Evolutionary conservation across 64 coral and sea anemone genomes (phyloP).

Genomic region (Porites australiensis): DNA sequence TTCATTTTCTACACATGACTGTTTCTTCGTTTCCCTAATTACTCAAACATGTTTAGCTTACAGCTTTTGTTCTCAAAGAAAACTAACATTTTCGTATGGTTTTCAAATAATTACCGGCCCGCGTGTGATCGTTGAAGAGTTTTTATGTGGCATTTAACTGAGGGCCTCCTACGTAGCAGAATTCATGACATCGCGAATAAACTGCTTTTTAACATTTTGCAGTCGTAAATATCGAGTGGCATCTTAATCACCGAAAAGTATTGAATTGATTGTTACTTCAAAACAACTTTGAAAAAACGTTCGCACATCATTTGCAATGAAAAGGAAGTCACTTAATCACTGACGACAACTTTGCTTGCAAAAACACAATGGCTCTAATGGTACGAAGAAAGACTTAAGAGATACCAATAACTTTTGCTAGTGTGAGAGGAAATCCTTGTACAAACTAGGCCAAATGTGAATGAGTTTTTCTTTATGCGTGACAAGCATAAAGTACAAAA

Average conservation of each 20-base stretch:
- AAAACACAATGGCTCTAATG: constrained; percentile 53
- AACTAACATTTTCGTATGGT: constrained; percentile 99
- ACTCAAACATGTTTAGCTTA: constrained; percentile 90
- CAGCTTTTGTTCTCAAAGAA: constrained; percentile 89
- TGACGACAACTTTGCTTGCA: constrained; percentile 41
- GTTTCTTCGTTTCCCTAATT: constrained; percentile 87
- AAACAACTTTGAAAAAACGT: constrained; percentile 58
- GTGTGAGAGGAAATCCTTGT: constrained; percentile 67
- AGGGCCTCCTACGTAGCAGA: constrained; percentile 68
- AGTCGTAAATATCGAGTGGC: constrained; percentile 81
- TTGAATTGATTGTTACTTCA: constrained; percentile 51
- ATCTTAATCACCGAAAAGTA: constrained; percentile 51
- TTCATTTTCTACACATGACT: constrained; percentile 75
- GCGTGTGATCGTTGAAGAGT: constrained; percentile 58
- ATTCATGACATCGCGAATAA: constrained; percentile 81
- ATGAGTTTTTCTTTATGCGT: constrained; percentile 45
- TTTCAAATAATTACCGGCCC: constrained; percentile 93
- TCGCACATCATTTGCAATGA: constrained; percentile 30
- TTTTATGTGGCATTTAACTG: constrained; percentile 82
- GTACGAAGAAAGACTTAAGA: constrained; percentile 47
- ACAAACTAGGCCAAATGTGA: constrained; percentile 43
- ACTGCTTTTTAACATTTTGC: constrained; percentile 90
- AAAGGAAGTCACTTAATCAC: constrained; percentile 36
- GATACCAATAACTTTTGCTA: constrained; percentile 60
- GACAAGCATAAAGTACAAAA: constrained; percentile 58